phyloP scores from a whole-genome alignment of 2,797 vertebrate genomes.

The Mycteria americana region DNA sequence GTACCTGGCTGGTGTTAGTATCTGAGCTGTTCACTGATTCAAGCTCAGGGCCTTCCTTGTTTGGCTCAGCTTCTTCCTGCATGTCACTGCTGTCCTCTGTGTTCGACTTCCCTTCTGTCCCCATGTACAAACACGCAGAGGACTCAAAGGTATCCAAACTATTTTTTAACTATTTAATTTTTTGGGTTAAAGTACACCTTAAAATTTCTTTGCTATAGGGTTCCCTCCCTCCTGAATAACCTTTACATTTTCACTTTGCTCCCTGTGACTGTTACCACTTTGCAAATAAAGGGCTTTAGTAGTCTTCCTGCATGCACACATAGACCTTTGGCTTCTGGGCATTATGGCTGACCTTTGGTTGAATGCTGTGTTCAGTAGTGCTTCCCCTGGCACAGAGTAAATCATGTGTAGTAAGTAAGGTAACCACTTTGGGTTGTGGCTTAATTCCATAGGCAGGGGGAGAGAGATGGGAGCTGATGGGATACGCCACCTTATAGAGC shows the following conservation, averaged over 20 bases:
- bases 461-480: background rate
- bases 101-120: background rate
- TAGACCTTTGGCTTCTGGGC: background rate
- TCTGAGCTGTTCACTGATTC: background rate
- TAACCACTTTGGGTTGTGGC: background rate
- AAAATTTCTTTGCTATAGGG: background rate
- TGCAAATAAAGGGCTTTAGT: background rate
- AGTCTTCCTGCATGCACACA: background rate
- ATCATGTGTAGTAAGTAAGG: background rate
- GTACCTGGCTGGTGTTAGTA: accelerated
- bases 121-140: background rate
- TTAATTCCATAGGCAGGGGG: accelerated
- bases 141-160: background rate
- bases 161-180: background rate
- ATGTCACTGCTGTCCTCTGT: background rate
- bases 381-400: background rate
- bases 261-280: background rate
- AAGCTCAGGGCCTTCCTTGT: background rate
- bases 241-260: background rate
- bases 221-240: background rate
- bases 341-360: background rate
- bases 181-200: background rate
- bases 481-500: accelerated
- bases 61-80: background rate
- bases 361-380: background rate